Percentiles rank a stretch among this genome's conserved stretches.
These are phyloP conservation scores for Mormyrus iriodes DNA, from an alignment of 2,113 vertebrate species.

Conservation along the genomic window DNA sequence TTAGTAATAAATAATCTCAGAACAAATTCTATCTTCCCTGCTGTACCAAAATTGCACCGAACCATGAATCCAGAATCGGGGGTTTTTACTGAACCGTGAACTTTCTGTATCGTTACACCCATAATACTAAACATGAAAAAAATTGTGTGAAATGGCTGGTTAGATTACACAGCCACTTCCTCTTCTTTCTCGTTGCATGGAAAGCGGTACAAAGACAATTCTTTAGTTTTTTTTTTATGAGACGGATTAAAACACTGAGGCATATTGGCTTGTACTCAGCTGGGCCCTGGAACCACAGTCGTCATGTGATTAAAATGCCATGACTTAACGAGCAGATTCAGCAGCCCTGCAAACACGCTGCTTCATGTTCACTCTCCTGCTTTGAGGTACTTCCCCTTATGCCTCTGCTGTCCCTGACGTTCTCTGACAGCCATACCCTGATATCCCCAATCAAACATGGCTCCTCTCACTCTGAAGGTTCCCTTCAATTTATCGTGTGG, in stretches of 20 bases:
- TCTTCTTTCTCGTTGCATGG: neutral
- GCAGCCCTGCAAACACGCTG: neutral
- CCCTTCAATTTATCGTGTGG: slow-evolving; percentile 8
- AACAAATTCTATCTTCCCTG: neutral
- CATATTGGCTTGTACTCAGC: neutral
- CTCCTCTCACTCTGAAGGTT: neutral
- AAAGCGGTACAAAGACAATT: neutral
- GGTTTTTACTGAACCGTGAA: neutral
- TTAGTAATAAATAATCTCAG: neutral
- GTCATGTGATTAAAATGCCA: neutral
- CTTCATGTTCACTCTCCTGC: neutral
- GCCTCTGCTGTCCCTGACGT: neutral
- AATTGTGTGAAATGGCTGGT: neutral
- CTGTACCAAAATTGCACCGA: neutral
- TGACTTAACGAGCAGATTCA: neutral
- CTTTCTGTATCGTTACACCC: neutral
- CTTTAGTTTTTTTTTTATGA: neutral
- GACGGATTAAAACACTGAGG: neutral
- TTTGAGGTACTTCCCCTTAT: neutral
- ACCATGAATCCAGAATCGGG: neutral
- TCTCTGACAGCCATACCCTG: slow-evolving; percentile 7
- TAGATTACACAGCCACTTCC: neutral
- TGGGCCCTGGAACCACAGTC: neutral
- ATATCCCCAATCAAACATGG: neutral
- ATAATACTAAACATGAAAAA: neutral